Base-by-base conservation (phyloP, 2,113 vertebrate species). In the Rhinolophus sinicus region DNA sequence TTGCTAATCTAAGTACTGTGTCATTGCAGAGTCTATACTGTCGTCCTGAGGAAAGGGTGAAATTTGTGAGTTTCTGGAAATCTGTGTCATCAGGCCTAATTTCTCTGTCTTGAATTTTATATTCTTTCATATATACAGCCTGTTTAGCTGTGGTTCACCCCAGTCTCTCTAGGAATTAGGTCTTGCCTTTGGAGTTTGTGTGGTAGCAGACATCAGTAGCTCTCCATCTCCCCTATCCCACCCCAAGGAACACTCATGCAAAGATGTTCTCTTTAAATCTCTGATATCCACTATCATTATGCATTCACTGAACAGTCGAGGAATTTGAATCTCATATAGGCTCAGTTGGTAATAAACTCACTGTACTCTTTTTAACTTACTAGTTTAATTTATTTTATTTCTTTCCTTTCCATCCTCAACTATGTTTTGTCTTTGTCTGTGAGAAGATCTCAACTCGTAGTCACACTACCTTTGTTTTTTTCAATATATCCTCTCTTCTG, bases 181-280 rank as follows among this genome's bases (percentile, higher is more conserved):
- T 11, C 6, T 12, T 58, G 8, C 54, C 12, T 77, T 67, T 62
- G 9, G 7, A 26, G 30, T 22, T 52, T 50, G 8, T 6, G 1
- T 89, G n/a, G 5, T 21, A 52, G 26, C 9, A 56, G 2, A 24
- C 1, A 22, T 44, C 4, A 47, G 7, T 16, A n/a, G 16, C 38
- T 26, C 15, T 44, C n/a, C 6, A 26, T 52, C 18, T 70, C 11
- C 4, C 16, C 16, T 44, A 33, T 75, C 12, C 13, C 1, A n/a
- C 10, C 14, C 5, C 22, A 21, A 21, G 5, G 14, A 19, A 67
- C 19, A 2, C 21, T 12, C 12, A 35, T 2, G 16, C 26, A 52
- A 10, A 24, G 3, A 40, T 1, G 0, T 40, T 72, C 3, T 50
- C 9, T 5, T 9, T 56, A 33, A 12, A 2, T 82, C 30, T 47